phyloP scores from a whole-genome alignment of 2,888 invertebrate genomes.

The Hemicrepidius hirtus region DNA sequence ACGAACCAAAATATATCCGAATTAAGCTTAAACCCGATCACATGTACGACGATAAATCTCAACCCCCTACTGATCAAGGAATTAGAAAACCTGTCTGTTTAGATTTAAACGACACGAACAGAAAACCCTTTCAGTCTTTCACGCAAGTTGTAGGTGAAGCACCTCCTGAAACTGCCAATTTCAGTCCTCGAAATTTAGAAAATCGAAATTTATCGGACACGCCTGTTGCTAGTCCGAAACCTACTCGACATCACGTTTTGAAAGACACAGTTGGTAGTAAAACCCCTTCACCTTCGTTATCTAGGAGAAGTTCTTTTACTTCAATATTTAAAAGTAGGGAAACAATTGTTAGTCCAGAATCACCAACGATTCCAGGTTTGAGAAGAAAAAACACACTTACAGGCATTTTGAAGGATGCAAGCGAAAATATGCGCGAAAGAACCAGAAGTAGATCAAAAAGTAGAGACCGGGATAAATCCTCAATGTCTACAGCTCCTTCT shows the following conservation, averaged over 20 bases:
- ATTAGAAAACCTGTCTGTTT: conserved; percentile 78
- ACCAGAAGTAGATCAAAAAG: conserved; percentile 77
- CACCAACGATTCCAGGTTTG: conserved; percentile 72
- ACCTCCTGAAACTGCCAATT: conserved; percentile 54
- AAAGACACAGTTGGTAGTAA: conserved; percentile 64
- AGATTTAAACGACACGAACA: conserved; percentile 72
- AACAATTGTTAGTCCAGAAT: conserved; percentile 78
- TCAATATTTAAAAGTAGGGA: conserved; percentile 86
- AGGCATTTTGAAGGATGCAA: conserved; percentile 68
- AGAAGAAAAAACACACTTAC: conserved; percentile 67
- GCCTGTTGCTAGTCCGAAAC: conserved; percentile 73
- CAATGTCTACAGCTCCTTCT: conserved; percentile 75
- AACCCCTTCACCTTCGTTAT: conserved; percentile 83
- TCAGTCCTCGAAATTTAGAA: conserved; percentile 53
- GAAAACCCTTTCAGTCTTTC: conserved; percentile 70
- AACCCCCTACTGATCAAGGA: conserved; percentile 66
- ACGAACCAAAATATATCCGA: conserved; percentile 76
- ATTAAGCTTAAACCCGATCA: conserved; percentile 85
- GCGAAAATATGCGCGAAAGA: conserved; percentile 66
- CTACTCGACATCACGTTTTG: conserved; percentile 65
- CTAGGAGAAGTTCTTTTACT: conserved; percentile 87
- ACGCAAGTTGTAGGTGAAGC: conserved; percentile 67
- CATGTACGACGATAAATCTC: conserved; percentile 76
- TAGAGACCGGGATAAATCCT: conserved; percentile 74
- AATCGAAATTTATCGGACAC: conserved; percentile 61